A percentile compares a stretch with the other conserved stretches of the same genome.
Evolutionary conservation across 2,797 vertebrate species (phyloP).

Genomic region (Chaetophractus vellerosus): DNA sequence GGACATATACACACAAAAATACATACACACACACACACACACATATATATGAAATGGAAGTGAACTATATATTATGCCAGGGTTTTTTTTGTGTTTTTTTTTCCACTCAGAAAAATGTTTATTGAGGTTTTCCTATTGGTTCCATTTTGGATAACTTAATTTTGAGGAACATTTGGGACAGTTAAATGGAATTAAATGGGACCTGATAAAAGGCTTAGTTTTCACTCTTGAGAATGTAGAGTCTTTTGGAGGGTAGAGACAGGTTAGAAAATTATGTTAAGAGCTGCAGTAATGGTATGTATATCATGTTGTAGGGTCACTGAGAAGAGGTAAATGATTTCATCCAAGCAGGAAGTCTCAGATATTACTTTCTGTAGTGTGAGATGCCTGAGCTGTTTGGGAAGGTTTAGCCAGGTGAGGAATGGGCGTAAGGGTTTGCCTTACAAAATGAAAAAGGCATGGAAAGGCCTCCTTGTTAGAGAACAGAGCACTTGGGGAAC

Average conservation of each 20-base stretch:
- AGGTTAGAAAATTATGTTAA: fast-evolving
- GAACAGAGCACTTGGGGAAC: fast-evolving
- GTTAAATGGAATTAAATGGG: neutral
- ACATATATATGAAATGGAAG: neutral
- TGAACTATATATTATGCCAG: neutral
- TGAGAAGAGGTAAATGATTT: neutral
- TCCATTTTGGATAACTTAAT: neutral
- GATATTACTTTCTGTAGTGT: neutral
- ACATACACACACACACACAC: no score
- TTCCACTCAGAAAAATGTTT: neutral
- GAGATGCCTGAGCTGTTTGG: neutral
- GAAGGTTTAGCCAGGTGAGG: neutral
- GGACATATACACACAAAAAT: no score
- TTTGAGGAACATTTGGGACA: neutral
- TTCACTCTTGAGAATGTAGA: neutral
- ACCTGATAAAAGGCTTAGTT: fast-evolving
- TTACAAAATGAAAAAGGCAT: no score
- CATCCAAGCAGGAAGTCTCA: neutral
- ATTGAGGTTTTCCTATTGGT: fast-evolving
- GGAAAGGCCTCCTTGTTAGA: fast-evolving
- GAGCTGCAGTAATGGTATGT: neutral
- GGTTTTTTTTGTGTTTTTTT: neutral
- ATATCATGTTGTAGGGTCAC: fast-evolving
- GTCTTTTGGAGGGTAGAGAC: neutral
- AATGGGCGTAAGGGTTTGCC: no score